Evolutionary conservation across 2,113 vertebrate genomes (phyloP).

Genomic region (Cardinalis cardinalis): DNA sequence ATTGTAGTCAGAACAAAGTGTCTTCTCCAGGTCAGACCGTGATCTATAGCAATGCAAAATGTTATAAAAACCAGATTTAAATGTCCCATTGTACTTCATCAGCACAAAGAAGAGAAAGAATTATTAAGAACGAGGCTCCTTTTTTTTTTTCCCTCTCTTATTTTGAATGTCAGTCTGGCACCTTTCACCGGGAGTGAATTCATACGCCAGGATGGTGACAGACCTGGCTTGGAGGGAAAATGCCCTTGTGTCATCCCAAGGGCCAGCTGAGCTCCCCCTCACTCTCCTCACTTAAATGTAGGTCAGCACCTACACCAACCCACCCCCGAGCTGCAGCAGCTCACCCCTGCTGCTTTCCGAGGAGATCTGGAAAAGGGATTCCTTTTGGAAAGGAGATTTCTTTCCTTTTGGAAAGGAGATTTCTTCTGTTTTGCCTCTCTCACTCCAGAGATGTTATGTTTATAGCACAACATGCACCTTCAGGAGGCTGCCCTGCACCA

Average conservation of each 20-base stretch:
- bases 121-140: not conserved
- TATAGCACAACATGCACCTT: not conserved
- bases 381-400: no score
- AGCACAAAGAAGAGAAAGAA: not conserved
- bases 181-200: not conserved
- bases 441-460: not conserved
- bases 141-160: rapidly evolving
- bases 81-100: slow-evolving; percentile 1
- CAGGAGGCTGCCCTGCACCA: not conserved
- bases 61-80: slow-evolving; percentile 14
- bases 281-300: not conserved
- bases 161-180: not conserved
- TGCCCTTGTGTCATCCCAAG: not conserved
- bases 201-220: not conserved
- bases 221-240: not conserved
- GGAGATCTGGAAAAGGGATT: not conserved
- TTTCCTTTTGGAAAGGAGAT: not conserved
- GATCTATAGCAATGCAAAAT: not conserved
- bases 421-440: not conserved
- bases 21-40: not conserved
- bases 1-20: slow-evolving; percentile 32
- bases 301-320: slow-evolving; percentile 39
- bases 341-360: not conserved
- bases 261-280: not conserved
- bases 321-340: not conserved